These are phyloP conservation scores for Hyphantria cunea DNA, from an alignment of 1,140 invertebrate genomes.

Conservation along the genomic window DNA sequence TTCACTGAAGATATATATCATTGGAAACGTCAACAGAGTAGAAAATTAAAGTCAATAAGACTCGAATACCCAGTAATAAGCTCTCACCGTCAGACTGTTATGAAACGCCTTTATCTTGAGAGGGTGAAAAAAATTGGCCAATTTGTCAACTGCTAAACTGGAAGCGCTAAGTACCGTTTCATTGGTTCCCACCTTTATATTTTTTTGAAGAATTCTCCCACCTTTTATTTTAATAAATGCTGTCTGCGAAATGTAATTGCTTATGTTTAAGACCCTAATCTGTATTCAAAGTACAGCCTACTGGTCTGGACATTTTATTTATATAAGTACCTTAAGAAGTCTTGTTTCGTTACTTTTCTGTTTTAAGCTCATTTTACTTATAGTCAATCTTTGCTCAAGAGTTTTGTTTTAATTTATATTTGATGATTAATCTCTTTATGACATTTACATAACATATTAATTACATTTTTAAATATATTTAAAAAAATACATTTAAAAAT, in stretches of 20 bases:
- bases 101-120: constrained; percentile 53
- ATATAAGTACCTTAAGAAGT: constrained; percentile 6
- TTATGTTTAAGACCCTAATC: constrained; percentile 29
- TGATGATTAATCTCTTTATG: too few species aligned
- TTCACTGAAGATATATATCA: constrained; percentile 71
- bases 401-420: not conserved
- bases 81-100: constrained; percentile 44
- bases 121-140: constrained; percentile 55
- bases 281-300: constrained; percentile 29
- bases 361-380: constrained; percentile 17
- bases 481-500: too few species aligned
- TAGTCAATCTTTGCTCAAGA: not conserved
- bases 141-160: constrained; percentile 65
- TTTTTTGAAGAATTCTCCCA: constrained; percentile 36
- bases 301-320: constrained; percentile 28
- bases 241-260: constrained; percentile 34
- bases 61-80: constrained; percentile 54
- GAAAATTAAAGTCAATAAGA: constrained; percentile 78
- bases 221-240: constrained; percentile 38
- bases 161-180: constrained; percentile 56
- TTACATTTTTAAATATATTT: too few species aligned
- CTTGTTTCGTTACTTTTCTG: constrained; percentile 12
- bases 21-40: constrained; percentile 73
- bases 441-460: too few species aligned
- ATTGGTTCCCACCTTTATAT: constrained; percentile 51